Percentiles rank a stretch among this genome's conserved stretches.
Conservation (phyloP, 2,797 vertebrate species). For the Clamator glandarius region DNA sequence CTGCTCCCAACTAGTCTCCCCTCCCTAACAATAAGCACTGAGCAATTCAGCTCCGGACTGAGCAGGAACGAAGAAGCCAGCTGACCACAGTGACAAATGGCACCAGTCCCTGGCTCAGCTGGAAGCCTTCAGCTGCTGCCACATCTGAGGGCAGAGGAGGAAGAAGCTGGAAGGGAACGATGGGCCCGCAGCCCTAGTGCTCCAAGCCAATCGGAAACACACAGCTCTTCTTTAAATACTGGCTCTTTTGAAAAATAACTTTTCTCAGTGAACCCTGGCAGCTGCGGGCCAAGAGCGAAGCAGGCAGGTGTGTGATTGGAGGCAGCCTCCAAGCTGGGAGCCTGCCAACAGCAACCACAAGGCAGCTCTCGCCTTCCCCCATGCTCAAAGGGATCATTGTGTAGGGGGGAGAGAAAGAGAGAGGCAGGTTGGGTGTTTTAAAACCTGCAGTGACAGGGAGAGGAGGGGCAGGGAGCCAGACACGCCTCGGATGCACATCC, state of each 20-base stretch:
- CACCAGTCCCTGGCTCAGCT: slow-evolving; percentile 9
- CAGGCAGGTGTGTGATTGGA: slow-evolving; percentile 65
- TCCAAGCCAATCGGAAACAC: slow-evolving; percentile 24
- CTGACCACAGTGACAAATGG: slow-evolving; percentile 61
- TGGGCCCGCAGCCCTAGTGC: background rate
- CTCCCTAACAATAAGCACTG: background rate
- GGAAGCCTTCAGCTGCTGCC: slow-evolving; percentile 33
- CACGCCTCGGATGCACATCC: background rate
- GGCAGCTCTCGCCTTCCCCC: slow-evolving; percentile 65
- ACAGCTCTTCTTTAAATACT: slow-evolving; percentile 61
- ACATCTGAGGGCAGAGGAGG: slow-evolving; percentile 7
- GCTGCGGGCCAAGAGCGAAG: slow-evolving; percentile 67
- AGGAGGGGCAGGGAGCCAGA: slow-evolving; percentile 11
- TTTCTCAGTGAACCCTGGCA: slow-evolving; percentile 65
- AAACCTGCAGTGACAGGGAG: slow-evolving; percentile 10
- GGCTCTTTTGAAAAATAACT: slow-evolving; percentile 65
- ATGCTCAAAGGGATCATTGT: slow-evolving; percentile 67
- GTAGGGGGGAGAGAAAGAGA: background rate
- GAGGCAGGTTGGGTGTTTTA: slow-evolving; percentile 60
- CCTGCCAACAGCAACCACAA: slow-evolving; percentile 65
- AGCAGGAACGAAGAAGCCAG: slow-evolving; percentile 9
- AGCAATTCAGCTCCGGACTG: background rate
- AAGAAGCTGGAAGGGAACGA: slow-evolving; percentile 39
- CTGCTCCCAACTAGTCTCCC: slow-evolving; percentile 8
- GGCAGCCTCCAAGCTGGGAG: slow-evolving; percentile 61